phyloP scores from a whole-genome alignment of 2,797 vertebrate species.

The Melanotaenia boesemani region DNA sequence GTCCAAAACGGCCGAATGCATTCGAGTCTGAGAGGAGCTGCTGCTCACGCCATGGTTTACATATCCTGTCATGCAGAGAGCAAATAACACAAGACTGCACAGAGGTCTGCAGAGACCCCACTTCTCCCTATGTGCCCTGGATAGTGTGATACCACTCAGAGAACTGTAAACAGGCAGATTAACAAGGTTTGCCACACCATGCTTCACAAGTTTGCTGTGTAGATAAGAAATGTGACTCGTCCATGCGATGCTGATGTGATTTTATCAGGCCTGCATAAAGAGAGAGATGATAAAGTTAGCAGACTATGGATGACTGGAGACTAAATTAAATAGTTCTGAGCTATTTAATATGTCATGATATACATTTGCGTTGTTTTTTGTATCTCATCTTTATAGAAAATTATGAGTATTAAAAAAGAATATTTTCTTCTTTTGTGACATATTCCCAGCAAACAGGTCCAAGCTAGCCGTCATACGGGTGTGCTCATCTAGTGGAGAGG shows the following conservation, averaged over 20 bases:
- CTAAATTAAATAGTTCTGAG: slow-evolving; percentile 21
- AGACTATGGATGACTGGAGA: slow-evolving; percentile 20
- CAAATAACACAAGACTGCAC: slow-evolving; percentile 47
- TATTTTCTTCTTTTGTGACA: slow-evolving; percentile 45
- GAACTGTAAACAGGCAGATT: slow-evolving; percentile 75
- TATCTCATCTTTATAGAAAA: slow-evolving; percentile 36
- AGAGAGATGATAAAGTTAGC: slow-evolving; percentile 36
- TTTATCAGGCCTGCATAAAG: slow-evolving; percentile 45
- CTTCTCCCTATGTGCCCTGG: slow-evolving; percentile 52
- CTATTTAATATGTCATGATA: slow-evolving; percentile 8
- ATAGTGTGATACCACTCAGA: slow-evolving; percentile 64
- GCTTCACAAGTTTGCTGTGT: slow-evolving; percentile 62
- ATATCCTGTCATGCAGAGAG: slow-evolving; percentile 50
- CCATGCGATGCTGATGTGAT: slow-evolving; percentile 56
- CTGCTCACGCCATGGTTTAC: slow-evolving; percentile 36
- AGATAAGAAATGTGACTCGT: slow-evolving; percentile 48
- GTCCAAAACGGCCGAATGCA: slow-evolving; percentile 59
- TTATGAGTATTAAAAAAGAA: slow-evolving; percentile 2
- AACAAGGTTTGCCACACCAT: slow-evolving; percentile 67
- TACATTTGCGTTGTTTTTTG: background rate
- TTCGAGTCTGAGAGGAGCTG: slow-evolving; percentile 45
- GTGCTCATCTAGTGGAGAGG: slow-evolving; percentile 63
- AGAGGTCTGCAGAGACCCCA: slow-evolving; percentile 43
- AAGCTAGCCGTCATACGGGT: slow-evolving; percentile 63
- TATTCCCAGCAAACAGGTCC: slow-evolving; percentile 53